These are phyloP conservation scores for Trichacis sp. DNA, from an alignment of 2,888 invertebrate species.

Conservation along the genomic window DNA sequence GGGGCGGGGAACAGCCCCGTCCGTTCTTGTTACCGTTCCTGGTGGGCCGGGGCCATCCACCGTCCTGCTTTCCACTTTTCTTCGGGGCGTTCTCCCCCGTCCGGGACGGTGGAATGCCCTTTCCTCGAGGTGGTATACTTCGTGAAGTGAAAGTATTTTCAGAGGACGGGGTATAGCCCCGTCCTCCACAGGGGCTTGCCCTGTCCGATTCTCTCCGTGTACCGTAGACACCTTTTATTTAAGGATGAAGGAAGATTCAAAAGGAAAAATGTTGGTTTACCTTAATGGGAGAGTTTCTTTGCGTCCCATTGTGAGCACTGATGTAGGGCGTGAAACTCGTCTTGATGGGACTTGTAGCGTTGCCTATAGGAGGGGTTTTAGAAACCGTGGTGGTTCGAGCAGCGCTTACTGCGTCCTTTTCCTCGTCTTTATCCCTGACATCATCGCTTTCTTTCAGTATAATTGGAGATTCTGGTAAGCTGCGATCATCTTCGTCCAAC, in stretches of 20 bases:
- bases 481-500: conserved; percentile 81
- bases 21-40: no score
- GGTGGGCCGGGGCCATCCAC: no score
- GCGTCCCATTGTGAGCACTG: conserved; percentile 60
- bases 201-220: no score
- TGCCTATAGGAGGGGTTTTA: conserved; percentile 60
- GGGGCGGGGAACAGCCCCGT: no score
- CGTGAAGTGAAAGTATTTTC: no score
- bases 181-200: no score
- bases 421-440: conserved; percentile 25
- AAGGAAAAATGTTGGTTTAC: conserved; percentile 40
- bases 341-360: conserved; percentile 59
- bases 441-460: conserved; percentile 51
- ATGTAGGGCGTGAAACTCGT: conserved; percentile 56
- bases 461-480: conserved; percentile 66
- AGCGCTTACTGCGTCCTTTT: conserved; percentile 27
- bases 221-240: no score
- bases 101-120: no score
- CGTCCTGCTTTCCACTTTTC: no score
- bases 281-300: conserved; percentile 61
- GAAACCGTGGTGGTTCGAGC: conserved; percentile 51
- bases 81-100: no score
- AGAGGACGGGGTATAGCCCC: no score
- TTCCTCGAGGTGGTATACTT: no score
- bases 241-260: not conserved